These are phyloP conservation scores for Dicyrtomina minuta DNA, from an alignment of 2,888 invertebrate species.

Conservation along the genomic window DNA sequence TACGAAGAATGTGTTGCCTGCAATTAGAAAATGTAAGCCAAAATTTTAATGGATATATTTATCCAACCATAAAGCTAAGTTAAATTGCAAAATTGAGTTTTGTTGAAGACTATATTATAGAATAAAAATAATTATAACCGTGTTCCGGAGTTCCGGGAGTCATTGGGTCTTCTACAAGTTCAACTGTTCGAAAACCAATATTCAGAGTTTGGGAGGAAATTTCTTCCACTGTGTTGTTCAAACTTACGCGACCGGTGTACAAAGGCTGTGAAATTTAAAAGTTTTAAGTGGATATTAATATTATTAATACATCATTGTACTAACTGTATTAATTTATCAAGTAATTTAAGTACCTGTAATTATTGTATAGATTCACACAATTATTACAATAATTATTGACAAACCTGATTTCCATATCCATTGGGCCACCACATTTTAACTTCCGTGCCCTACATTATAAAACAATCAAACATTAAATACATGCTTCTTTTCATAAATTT, in stretches of 20 bases:
- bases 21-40: neutral
- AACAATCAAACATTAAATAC: too few species aligned
- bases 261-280: constrained; percentile 58
- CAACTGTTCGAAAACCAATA: constrained; percentile 83
- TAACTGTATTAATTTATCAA: too few species aligned
- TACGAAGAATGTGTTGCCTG: constrained; percentile 60
- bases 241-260: constrained; percentile 67
- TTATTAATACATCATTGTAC: too few species aligned
- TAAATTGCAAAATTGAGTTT: neutral
- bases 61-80: neutral
- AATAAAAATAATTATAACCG: neutral
- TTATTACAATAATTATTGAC: neutral
- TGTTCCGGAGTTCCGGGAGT: neutral
- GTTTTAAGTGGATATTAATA: neutral
- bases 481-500: too few species aligned
- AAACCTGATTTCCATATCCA: constrained; percentile 73
- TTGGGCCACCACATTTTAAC: constrained; percentile 91
- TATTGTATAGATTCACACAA: too few species aligned
- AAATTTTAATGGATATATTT: too few species aligned
- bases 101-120: neutral
- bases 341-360: too few species aligned
- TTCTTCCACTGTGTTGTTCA: constrained; percentile 52
- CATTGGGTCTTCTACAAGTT: constrained; percentile 73
- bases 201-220: constrained; percentile 59
- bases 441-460: constrained; percentile 46